phyloP scores from a whole-genome alignment of 53 echinoderm and acorn worm species.

The Holothuria leucospilota region DNA sequence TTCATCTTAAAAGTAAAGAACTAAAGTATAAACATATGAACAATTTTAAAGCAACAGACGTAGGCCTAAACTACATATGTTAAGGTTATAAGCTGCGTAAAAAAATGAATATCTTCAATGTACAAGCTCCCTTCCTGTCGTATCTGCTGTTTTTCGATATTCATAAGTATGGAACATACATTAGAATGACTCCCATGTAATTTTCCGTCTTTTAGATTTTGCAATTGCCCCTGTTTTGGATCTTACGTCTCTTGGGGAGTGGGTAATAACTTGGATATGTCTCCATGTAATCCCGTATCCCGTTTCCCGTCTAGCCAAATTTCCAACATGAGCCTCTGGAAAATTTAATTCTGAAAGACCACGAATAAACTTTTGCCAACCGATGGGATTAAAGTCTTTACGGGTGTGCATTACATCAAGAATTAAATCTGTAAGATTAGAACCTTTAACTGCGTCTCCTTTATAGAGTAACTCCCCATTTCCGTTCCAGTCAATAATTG shows the following conservation, averaged over 20 bases:
- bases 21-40: no score
- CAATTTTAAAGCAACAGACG: no score
- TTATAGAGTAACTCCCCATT: not conserved
- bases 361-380: not conserved
- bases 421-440: not conserved
- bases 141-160: no score
- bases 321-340: constrained; percentile 6
- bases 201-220: not conserved
- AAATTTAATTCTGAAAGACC: constrained; percentile 3
- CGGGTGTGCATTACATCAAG: constrained; percentile 11
- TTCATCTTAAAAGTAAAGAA: no score
- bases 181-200: not conserved
- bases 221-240: not conserved
- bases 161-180: not conserved
- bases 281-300: not conserved
- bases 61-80: no score
- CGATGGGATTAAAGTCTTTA: constrained; percentile 4
- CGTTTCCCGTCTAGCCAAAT: not conserved
- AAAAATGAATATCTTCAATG: not conserved
- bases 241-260: not conserved
- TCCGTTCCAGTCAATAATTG: not conserved
- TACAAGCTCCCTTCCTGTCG: not conserved
- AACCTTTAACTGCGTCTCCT: not conserved
- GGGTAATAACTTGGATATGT: constrained; percentile 7
- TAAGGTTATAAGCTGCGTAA: no score